Percentiles rank a stretch among this genome's conserved stretches.
Evolutionary conservation across 2,797 vertebrate genomes (phyloP).

Genomic region (Acipenser oxyrinchus): DNA sequence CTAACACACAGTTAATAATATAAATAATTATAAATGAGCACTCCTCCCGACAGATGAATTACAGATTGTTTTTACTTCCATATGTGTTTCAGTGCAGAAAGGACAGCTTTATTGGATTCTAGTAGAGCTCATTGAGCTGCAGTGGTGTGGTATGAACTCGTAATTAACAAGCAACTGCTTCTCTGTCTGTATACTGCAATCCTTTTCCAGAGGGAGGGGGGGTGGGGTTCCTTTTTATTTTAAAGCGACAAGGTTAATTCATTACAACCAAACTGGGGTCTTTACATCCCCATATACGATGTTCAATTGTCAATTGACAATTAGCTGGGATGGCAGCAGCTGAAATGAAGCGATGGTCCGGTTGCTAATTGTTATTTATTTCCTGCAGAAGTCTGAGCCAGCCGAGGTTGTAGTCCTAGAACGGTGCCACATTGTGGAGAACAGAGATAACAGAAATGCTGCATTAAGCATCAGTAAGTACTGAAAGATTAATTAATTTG

Average conservation of each 20-base stretch:
- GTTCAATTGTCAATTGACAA: constrained; percentile 9
- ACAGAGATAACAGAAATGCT: constrained; percentile 41
- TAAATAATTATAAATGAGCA: neutral
- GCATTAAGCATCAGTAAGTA: constrained; percentile 34
- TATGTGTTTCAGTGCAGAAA: neutral
- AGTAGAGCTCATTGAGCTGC: constrained; percentile 8
- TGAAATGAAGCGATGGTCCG: neutral
- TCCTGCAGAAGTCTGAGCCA: constrained; percentile 37
- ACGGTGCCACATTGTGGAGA: constrained; percentile 31
- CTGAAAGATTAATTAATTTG: constrained; percentile 7
- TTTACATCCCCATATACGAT: neutral
- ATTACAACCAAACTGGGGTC: constrained; percentile 3
- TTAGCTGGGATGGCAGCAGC: neutral
- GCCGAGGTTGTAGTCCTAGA: constrained; percentile 36
- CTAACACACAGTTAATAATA: constrained; percentile 9
- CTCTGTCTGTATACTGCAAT: constrained; percentile 13
- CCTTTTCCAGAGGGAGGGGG: constrained; percentile 19
- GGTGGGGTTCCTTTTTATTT: neutral
- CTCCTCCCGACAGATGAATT: neutral
- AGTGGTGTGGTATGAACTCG: constrained; percentile 11
- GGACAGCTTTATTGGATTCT: neutral
- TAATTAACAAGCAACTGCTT: constrained; percentile 25
- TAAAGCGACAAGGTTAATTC: constrained; percentile 2
- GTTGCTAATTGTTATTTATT: constrained; percentile 15
- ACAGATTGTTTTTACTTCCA: neutral